Conservation (phyloP, 2,888 invertebrate species). For the Oscheius onirici region DNA sequence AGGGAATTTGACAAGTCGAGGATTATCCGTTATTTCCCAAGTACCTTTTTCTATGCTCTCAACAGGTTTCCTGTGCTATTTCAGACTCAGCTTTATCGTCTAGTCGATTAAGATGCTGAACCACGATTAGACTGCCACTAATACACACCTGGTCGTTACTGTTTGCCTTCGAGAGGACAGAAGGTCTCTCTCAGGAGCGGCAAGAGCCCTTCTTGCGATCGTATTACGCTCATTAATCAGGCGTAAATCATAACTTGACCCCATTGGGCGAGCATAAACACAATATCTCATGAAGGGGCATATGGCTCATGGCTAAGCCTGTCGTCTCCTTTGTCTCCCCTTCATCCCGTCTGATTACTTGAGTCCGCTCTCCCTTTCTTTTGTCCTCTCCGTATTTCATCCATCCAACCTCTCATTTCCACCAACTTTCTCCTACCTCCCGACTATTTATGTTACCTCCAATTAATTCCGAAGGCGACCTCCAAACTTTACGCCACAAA, state of each 20-base stretch:
- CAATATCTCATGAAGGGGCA: conserved; percentile 25
- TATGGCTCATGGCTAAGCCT: conserved; percentile 20
- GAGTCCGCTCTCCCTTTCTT: not conserved
- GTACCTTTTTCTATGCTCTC: no score
- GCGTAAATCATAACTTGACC: conserved; percentile 36
- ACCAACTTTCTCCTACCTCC: not conserved
- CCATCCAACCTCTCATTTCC: conserved; percentile 21
- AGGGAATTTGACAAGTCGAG: no score
- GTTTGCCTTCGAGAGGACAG: conserved; percentile 14
- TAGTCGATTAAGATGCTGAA: no score
- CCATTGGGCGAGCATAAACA: conserved; percentile 19
- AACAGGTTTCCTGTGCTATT: no score
- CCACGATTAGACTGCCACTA: no score
- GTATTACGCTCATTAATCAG: conserved; percentile 32
- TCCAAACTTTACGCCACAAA: conserved; percentile 24
- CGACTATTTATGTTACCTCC: conserved; percentile 21
- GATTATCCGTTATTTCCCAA: no score
- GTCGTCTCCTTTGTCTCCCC: conserved; percentile 3
- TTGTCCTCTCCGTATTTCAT: conserved; percentile 10
- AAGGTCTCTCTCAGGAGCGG: conserved; percentile 13
- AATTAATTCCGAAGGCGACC: conserved; percentile 28
- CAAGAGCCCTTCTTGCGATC: conserved; percentile 6
- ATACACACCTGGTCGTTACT: not conserved
- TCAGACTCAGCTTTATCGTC: no score
- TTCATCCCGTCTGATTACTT: not conserved